These are phyloP conservation scores for Glomeris marginata DNA, from an alignment of 2,888 invertebrate species.

Conservation along the genomic window DNA sequence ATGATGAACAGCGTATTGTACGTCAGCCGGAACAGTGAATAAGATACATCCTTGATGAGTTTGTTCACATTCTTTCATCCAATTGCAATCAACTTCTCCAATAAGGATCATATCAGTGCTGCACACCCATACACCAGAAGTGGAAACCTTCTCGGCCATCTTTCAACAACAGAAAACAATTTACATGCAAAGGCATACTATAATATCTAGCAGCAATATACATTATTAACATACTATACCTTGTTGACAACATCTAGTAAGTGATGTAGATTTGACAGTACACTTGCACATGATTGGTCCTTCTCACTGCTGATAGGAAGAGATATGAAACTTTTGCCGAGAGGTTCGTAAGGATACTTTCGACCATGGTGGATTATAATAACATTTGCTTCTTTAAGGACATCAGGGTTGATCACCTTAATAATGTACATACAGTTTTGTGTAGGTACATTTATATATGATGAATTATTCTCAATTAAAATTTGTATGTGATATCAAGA, in stretches of 20 bases:
- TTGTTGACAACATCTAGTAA: constrained; percentile 14
- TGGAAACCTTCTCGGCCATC: too few relatives aligned
- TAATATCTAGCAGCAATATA: neutral
- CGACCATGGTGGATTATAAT: constrained; percentile 11
- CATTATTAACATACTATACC: too few relatives aligned
- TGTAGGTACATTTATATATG: neutral
- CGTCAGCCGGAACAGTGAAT: constrained; percentile 26
- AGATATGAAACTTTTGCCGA: constrained; percentile 10
- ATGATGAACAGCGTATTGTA: constrained; percentile 28
- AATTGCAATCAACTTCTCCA: constrained; percentile 21
- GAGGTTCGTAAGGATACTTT: constrained; percentile 7
- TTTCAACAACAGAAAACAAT: constrained; percentile 16
- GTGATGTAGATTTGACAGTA: constrained; percentile 17
- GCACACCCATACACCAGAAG: constrained; percentile 33
- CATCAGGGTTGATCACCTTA: constrained; percentile 12
- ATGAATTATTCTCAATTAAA: neutral
- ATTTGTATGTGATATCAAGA: too few relatives aligned
- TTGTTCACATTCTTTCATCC: too few relatives aligned
- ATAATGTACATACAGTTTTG: neutral
- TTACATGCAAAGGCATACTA: neutral
- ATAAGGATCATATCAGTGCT: constrained; percentile 31
- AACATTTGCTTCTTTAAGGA: constrained; percentile 4
- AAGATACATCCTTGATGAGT: constrained; percentile 19
- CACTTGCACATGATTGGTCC: constrained; percentile 1
- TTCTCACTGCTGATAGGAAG: constrained; percentile 4